phyloP scores from a whole-genome alignment of 2,888 invertebrate species.

The Hirtodrosophila duncani region DNA sequence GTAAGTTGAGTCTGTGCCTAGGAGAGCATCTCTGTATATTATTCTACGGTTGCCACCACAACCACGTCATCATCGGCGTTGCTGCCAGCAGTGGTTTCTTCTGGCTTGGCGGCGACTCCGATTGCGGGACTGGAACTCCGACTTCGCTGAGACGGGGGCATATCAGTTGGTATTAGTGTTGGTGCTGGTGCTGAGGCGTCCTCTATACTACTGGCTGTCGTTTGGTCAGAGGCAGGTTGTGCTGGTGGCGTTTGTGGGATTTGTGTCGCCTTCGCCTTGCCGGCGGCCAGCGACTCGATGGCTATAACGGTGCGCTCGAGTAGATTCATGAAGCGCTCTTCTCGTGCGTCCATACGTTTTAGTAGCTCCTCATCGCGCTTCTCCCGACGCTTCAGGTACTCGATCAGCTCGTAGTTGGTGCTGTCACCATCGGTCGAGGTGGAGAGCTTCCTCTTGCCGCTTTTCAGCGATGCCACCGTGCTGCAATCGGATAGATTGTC shows the following conservation, averaged over 20 bases:
- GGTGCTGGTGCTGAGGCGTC: neutral
- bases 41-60: slow-evolving; percentile 35
- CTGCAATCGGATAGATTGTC: slow-evolving; percentile 77
- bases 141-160: neutral
- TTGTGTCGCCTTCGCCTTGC: neutral
- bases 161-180: neutral
- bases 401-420: slow-evolving; percentile 78
- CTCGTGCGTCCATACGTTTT: slow-evolving; percentile 77
- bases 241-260: neutral
- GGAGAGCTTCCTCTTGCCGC: slow-evolving; percentile 75
- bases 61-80: slow-evolving; percentile 4
- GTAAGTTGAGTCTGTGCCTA: no score
- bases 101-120: neutral
- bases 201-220: no score
- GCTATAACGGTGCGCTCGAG: slow-evolving; percentile 77
- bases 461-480: slow-evolving; percentile 61
- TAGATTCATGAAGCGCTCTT: slow-evolving; percentile 76
- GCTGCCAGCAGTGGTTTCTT: neutral
- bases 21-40: neutral
- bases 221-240: neutral
- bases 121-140: slow-evolving; percentile 5
- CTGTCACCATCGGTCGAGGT: slow-evolving; percentile 78
- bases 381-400: slow-evolving; percentile 77
- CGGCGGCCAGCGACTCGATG: slow-evolving; percentile 74
- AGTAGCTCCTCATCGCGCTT: slow-evolving; percentile 77